Evolutionary conservation across 2,888 invertebrate species (phyloP).

Genomic region (Ypsolopha sequella): DNA sequence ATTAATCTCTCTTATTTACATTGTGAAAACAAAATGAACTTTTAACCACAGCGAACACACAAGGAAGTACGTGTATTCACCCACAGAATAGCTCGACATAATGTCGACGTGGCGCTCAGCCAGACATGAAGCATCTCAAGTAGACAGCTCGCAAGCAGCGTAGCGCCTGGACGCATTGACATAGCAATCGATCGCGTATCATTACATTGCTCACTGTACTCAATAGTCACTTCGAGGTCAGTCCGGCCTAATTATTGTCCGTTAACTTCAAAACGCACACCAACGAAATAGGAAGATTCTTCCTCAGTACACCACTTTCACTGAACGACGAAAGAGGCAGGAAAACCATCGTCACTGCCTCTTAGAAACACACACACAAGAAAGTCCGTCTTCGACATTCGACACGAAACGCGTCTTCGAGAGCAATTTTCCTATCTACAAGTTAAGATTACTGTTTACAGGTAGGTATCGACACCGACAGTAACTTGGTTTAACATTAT

Average conservation of each 20-base stretch:
- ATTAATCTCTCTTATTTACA: constrained; percentile 20
- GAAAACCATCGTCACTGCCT: not conserved
- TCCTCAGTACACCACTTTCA: not conserved
- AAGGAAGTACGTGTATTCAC: constrained; percentile 10
- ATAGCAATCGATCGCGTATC: not conserved
- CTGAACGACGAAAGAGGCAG: not conserved
- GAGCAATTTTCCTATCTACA: constrained; percentile 1
- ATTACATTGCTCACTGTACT: not conserved
- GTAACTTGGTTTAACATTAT: not conserved
- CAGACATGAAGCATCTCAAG: not conserved
- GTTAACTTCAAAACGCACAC: not conserved
- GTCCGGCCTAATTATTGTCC: not conserved
- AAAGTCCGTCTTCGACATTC: too few relatives aligned
- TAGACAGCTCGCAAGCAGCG: not conserved
- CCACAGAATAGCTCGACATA: not conserved
- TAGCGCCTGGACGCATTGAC: not conserved
- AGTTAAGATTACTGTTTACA: not conserved
- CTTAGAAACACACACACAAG: not conserved
- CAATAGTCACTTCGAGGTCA: not conserved
- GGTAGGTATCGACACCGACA: not conserved
- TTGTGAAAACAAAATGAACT: constrained; percentile 20
- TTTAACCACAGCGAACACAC: constrained; percentile 27
- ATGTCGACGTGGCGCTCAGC: not conserved
- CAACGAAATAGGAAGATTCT: not conserved
- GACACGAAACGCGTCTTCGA: not conserved